Conservation (phyloP, 2,797 vertebrate species). For the Rhynchonycteris naso region DNA sequence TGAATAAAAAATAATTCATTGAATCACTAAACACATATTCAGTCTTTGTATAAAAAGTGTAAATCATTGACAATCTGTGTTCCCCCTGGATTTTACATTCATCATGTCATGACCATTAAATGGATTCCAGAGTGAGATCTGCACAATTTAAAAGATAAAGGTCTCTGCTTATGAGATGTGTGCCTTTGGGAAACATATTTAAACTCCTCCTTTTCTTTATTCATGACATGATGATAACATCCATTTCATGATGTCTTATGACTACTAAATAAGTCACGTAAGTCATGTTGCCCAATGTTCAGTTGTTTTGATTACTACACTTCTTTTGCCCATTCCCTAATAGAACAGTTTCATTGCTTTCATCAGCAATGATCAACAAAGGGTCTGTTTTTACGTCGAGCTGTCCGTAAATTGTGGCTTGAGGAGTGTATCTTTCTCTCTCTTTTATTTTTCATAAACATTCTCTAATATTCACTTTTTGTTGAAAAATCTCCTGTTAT, state of each 20-base stretch:
- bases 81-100: neutral
- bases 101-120: neutral
- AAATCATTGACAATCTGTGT: neutral
- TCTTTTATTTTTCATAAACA: neutral
- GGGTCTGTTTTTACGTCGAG: neutral
- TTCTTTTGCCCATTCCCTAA: neutral
- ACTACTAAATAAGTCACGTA: neutral
- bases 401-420: neutral
- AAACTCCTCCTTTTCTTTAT: neutral
- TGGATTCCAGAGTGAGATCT: neutral
- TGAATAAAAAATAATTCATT: neutral
- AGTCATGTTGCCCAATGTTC: neutral
- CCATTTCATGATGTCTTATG: neutral
- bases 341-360: neutral
- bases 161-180: neutral
- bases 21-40: neutral
- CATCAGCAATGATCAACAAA: neutral
- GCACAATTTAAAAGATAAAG: neutral
- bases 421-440: neutral
- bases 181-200: neutral
- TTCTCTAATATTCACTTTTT: neutral
- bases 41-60: neutral
- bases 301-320: neutral
- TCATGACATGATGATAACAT: neutral
- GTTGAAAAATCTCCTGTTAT: conserved; percentile 10